phyloP scores from a whole-genome alignment of 2,888 invertebrate species.

The Piscicola geometra region DNA sequence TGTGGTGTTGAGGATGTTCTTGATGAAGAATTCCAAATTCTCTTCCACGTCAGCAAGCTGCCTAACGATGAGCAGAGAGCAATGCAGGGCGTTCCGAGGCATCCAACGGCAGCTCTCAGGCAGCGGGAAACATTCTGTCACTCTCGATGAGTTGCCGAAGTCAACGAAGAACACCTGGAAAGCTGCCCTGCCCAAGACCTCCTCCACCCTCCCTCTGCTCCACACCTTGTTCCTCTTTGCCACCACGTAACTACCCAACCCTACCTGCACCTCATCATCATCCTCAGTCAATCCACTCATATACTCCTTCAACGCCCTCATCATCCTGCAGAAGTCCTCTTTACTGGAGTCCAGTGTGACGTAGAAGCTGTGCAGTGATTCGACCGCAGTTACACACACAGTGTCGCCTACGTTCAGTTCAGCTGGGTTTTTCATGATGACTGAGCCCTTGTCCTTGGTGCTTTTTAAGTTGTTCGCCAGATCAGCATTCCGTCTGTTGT shows the following conservation, averaged over 20 bases:
- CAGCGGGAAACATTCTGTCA: neutral
- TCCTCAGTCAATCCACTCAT: neutral
- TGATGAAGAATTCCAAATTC: slow-evolving; percentile 48
- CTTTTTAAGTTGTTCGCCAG: too few species aligned
- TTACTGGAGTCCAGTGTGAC: neutral
- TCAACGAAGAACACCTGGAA: neutral
- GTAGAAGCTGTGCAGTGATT: neutral
- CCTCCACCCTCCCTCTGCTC: neutral
- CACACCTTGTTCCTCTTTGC: neutral
- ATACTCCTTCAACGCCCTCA: neutral
- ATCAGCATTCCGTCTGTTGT: too few species aligned
- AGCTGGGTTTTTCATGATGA: too few species aligned
- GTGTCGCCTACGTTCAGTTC: too few species aligned
- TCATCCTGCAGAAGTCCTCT: neutral
- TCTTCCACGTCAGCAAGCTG: slow-evolving; percentile 38
- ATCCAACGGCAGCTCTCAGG: neutral
- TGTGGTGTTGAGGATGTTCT: slow-evolving; percentile 48
- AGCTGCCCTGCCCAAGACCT: neutral
- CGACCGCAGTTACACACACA: neutral
- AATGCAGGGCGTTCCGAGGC: neutral
- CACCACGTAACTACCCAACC: neutral
- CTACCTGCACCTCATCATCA: neutral
- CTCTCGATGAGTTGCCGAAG: neutral
- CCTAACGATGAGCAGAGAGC: neutral
- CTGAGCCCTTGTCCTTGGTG: too few species aligned